Evolutionary conservation across 2,888 invertebrate species (phyloP).

Genomic region (Galerucella pusilla): DNA sequence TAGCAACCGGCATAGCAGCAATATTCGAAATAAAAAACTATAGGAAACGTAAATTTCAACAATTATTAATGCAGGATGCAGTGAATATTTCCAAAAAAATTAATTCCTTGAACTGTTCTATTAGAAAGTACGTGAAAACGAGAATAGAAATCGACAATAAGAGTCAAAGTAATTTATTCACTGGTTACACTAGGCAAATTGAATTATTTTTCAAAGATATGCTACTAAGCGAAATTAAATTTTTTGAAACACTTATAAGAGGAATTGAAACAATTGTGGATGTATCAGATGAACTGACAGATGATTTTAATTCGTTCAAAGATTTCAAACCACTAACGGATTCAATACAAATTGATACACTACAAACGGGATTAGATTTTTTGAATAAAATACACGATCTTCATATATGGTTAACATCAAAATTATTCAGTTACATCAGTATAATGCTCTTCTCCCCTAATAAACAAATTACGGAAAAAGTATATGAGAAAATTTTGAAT

Average conservation of each 20-base stretch:
- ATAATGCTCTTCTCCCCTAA: conserved; percentile 37
- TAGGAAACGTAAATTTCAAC: conserved; percentile 26
- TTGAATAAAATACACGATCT: conserved; percentile 44
- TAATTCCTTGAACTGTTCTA: conserved; percentile 38
- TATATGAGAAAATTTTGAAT: conserved; percentile 36
- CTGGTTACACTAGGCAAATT: conserved; percentile 17
- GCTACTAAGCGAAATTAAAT: background rate
- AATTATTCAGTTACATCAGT: conserved; percentile 50
- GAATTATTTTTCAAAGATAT: conserved; percentile 31
- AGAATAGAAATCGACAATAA: conserved; percentile 41
- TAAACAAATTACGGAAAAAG: background rate
- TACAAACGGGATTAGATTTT: conserved; percentile 31
- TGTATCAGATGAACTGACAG: conserved; percentile 37
- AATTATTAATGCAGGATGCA: conserved; percentile 30
- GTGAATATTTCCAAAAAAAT: conserved; percentile 42
- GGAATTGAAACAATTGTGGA: conserved; percentile 30
- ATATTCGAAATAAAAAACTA: conserved; percentile 29
- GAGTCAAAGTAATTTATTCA: conserved; percentile 19
- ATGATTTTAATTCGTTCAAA: conserved; percentile 44
- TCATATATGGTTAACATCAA: conserved; percentile 48
- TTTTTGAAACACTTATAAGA: conserved; percentile 16
- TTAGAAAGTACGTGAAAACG: conserved; percentile 46
- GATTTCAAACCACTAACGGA: conserved; percentile 34
- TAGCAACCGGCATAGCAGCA: conserved; percentile 23
- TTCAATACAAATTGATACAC: conserved; percentile 3